Evolutionary conservation across 2,113 vertebrate species (phyloP).

Genomic region (Chaenogobius annularis): DNA sequence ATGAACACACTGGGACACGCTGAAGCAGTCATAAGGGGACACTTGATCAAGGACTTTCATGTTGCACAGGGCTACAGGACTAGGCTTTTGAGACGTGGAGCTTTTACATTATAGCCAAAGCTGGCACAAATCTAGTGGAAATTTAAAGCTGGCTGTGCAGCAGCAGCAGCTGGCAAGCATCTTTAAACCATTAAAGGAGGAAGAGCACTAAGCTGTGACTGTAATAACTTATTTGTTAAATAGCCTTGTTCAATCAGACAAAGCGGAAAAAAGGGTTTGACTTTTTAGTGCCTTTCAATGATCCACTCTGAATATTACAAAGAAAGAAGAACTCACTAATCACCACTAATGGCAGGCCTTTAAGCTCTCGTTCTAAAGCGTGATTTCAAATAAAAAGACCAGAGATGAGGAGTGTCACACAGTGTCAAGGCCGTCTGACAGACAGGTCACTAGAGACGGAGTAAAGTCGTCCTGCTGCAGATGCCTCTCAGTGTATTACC

Average conservation of each 20-base stretch:
- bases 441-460: not conserved
- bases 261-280: not conserved
- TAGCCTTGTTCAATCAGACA: not conserved
- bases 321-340: not conserved
- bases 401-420: not conserved
- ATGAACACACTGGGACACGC: conserved; percentile 3
- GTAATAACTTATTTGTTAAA: not conserved
- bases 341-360: not conserved
- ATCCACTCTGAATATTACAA: conserved; percentile 1
- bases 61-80: not conserved
- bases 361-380: not conserved
- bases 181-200: not conserved
- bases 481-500: not conserved
- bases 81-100: not conserved
- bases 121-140: not conserved
- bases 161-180: conserved; percentile 1
- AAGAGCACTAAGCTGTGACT: not conserved
- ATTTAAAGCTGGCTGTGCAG: conserved; percentile 7
- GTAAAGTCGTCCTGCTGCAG: not conserved
- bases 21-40: not conserved
- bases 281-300: not conserved
- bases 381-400: not conserved
- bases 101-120: not conserved
- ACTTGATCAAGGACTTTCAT: not conserved
- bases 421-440: not conserved